phyloP scores from a whole-genome alignment of 1,140 invertebrate genomes.

The Fopius arisanus region DNA sequence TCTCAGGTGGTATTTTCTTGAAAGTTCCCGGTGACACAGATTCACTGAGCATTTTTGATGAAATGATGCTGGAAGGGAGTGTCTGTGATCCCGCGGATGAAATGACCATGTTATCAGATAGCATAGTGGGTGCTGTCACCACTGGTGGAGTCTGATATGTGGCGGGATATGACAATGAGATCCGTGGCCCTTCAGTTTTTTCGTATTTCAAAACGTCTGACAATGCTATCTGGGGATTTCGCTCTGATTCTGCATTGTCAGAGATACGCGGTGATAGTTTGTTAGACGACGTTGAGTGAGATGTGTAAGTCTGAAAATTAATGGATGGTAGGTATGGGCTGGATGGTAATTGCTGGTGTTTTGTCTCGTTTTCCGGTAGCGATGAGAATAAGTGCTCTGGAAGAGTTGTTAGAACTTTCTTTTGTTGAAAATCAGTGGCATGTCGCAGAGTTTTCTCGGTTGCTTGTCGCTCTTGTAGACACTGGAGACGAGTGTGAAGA shows the following conservation, averaged over 20 bases:
- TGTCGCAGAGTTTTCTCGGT: slow-evolving; percentile 50
- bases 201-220: slow-evolving; percentile 56
- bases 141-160: slow-evolving; percentile 39
- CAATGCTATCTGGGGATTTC: slow-evolving; percentile 54
- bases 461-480: slow-evolving; percentile 48
- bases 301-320: slow-evolving; percentile 43
- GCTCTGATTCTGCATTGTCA: slow-evolving; percentile 43
- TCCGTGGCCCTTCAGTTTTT: slow-evolving; percentile 45
- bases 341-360: slow-evolving; percentile 46
- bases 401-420: slow-evolving; percentile 38
- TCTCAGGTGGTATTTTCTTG: slow-evolving; percentile 62
- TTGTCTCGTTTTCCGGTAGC: slow-evolving; percentile 40
- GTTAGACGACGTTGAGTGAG: slow-evolving; percentile 50
- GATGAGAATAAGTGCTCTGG: slow-evolving; percentile 45
- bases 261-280: slow-evolving; percentile 55
- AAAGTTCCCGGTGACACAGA: slow-evolving; percentile 55
- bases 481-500: slow-evolving; percentile 53
- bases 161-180: slow-evolving; percentile 54
- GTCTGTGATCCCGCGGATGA: slow-evolving; percentile 32
- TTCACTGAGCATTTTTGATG: slow-evolving; percentile 10
- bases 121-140: slow-evolving; percentile 34
- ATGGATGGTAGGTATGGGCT: slow-evolving; percentile 28
- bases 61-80: slow-evolving; percentile 12
- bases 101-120: slow-evolving; percentile 43
- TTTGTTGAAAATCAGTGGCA: slow-evolving; percentile 40